Base-by-base conservation (phyloP, 2,797 vertebrate genomes). In the Lutjanus argentimaculatus region DNA sequence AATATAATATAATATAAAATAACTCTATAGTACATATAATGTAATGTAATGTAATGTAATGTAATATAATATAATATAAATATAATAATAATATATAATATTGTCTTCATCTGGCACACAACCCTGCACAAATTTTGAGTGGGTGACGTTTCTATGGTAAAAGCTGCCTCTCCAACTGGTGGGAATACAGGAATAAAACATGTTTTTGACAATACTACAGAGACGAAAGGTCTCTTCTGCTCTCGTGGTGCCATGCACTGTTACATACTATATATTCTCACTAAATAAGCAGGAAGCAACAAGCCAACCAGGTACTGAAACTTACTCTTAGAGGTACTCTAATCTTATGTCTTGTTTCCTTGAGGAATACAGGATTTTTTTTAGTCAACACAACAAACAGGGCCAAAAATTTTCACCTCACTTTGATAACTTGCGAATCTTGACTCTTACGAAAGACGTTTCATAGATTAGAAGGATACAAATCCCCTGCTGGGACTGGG, bases 71-170 rank as follows among this genome's bases (percentile, higher is more conserved):
- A 68, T 36, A 67, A 64, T 45, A 56, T n/a, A 56, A 68, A 36
- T 36, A 36, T 51, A 53, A 55, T 61, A 56, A 56, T 30, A 65
- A 82, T 64, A 70, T 72, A 64, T 55, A 64, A 72, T 19, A 68
- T 36, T 67, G 49, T 59, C 75, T 80, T 77, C 19, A 48, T 75
- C 75, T 91, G 89, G 88, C 88, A 72, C 73, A 82, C 77, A 81
- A 74, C 66, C 59, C 65, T 89, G 86, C 83, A 89, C 88, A 89
- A 91, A 92, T 92, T 92, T 89, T 92, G 92, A 85, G 93, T 92
- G 91, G 93, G 93, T 86, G 90, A 93, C 1, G 88, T 92, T 94
- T 93, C 91, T 93, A 91, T 93, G 93, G 92, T 86, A 92, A 91
- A 91, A 82, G 84, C 80, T 77, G 79, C 78, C 67, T 77, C 77